phyloP scores from a whole-genome alignment of 64 coral and sea anemone genomes.

The Pachyseris speciosa region DNA sequence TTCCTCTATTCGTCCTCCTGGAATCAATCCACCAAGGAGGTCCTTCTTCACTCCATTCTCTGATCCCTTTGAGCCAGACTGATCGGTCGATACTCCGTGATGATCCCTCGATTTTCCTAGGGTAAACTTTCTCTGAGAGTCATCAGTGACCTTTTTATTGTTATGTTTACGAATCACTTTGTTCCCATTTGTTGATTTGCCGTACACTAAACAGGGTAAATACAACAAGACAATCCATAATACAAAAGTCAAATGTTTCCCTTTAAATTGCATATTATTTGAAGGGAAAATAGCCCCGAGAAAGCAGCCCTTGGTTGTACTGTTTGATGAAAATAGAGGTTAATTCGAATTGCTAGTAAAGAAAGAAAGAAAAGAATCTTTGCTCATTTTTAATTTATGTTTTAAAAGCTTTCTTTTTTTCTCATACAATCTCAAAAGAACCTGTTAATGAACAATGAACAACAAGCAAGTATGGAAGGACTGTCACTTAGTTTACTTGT shows the following conservation, averaged over 20 bases:
- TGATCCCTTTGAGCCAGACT: neutral
- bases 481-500: neutral
- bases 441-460: constrained; percentile 39
- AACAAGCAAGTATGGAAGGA: neutral
- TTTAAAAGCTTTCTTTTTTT: neutral
- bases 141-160: neutral
- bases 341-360: neutral
- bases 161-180: neutral
- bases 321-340: neutral
- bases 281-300: neutral
- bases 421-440: neutral
- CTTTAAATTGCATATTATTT: neutral
- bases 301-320: neutral
- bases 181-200: neutral
- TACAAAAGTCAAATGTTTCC: neutral
- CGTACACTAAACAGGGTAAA: neutral
- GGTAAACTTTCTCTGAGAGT: neutral
- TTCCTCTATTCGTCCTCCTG: neutral
- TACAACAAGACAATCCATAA: neutral
- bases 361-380: neutral
- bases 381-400: constrained; percentile 15
- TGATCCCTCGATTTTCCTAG: neutral
- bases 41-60: neutral
- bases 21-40: neutral
- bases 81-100: neutral